phyloP scores from a whole-genome alignment of 2,797 vertebrate species.

The Peromyscus melanophrys region DNA sequence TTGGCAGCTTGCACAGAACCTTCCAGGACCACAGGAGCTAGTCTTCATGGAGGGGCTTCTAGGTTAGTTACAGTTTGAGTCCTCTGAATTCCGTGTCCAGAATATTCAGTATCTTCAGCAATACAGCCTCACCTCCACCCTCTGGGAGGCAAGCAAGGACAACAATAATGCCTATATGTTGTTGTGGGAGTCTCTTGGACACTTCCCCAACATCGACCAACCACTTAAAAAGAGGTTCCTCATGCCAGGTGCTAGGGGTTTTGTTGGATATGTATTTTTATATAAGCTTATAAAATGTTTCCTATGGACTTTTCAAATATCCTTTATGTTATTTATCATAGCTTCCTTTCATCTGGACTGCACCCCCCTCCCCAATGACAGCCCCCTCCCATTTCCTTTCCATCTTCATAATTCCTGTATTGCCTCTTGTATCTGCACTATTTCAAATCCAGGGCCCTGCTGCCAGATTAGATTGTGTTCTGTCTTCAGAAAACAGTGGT shows the following conservation, averaged over 20 bases:
- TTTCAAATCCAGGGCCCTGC: not conserved
- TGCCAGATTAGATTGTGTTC: not conserved
- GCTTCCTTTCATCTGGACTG: not conserved
- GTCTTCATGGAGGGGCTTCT: not conserved
- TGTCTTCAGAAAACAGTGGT: not conserved
- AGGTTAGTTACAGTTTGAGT: not conserved
- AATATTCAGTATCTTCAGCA: not conserved
- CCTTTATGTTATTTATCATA: not conserved
- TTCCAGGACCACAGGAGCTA: not conserved
- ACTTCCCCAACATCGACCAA: not conserved
- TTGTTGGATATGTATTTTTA: not conserved
- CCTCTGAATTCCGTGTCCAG: not conserved
- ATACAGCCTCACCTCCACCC: not conserved
- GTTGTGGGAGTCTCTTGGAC: not conserved
- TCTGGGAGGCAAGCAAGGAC: not conserved
- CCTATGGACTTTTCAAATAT: not conserved
- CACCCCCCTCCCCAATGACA: not conserved
- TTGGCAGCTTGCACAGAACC: not conserved
- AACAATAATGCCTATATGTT: not conserved
- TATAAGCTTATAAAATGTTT: not conserved
- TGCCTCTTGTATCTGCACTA: conserved; percentile 1
- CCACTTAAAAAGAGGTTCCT: not conserved
- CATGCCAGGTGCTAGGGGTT: not conserved
- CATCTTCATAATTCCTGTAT: not conserved
- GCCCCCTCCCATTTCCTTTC: not conserved